Conservation (phyloP, 2,888 invertebrate genomes). For the Odontothrips loti region DNA sequence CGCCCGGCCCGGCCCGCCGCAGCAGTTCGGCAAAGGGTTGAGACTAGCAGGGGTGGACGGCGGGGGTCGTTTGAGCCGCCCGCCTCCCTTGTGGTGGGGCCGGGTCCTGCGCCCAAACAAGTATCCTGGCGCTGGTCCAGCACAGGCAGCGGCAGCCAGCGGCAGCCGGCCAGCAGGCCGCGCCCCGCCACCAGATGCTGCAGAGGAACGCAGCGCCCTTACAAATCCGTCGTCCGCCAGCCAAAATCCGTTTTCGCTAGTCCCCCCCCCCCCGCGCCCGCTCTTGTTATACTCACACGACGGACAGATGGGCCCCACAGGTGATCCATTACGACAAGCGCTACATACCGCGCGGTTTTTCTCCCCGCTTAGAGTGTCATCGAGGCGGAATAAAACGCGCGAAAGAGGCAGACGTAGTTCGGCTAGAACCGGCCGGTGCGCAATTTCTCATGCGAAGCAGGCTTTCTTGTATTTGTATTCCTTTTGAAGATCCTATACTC, state of each 20-base stretch:
- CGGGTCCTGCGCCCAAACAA: not conserved
- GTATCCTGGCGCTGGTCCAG: constrained; percentile 17
- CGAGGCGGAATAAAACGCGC: too few relatives aligned
- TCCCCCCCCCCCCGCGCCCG: not conserved
- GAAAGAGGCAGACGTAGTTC: too few relatives aligned
- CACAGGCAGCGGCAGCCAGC: not conserved
- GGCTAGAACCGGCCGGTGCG: too few relatives aligned
- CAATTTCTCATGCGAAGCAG: too few relatives aligned
- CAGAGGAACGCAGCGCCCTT: not conserved
- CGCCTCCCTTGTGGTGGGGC: not conserved
- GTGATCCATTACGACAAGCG: too few relatives aligned
- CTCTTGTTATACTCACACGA: not conserved
- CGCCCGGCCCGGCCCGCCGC: not conserved
- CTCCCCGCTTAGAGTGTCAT: too few relatives aligned
- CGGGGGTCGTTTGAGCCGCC: not conserved
- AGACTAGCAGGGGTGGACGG: not conserved
- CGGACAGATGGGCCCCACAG: not conserved
- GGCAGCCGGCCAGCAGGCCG: not conserved
- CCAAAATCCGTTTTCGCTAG: not conserved
- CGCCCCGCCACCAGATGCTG: not conserved
- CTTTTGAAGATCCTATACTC: too few relatives aligned
- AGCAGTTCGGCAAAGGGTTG: not conserved
- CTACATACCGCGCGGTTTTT: too few relatives aligned
- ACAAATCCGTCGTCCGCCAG: not conserved
- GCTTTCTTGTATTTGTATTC: too few relatives aligned